Conservation (phyloP, 2,888 invertebrate species). For the Clunio marinus region DNA sequence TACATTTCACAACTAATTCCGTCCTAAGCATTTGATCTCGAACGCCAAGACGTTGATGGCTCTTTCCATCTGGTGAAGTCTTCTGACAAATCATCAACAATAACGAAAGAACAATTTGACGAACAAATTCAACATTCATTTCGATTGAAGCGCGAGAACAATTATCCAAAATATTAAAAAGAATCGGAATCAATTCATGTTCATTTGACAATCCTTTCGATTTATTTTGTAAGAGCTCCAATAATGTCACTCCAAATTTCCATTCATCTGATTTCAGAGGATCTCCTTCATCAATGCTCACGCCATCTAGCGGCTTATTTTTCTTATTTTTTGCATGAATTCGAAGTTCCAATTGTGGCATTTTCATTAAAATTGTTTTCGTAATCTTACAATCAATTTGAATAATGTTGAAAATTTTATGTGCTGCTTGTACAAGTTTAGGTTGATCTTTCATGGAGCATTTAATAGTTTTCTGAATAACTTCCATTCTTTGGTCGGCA, state of each 20-base stretch:
- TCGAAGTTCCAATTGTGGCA: not conserved
- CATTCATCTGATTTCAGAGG: slow-evolving; percentile 62
- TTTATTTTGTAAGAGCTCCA: slow-evolving; percentile 83
- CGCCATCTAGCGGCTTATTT: not conserved
- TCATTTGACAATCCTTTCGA: slow-evolving; percentile 66
- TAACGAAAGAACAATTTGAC: slow-evolving; percentile 76
- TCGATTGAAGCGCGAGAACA: slow-evolving; percentile 79
- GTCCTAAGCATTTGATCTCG: slow-evolving; percentile 59
- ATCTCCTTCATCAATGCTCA: slow-evolving; percentile 40
- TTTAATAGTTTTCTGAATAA: slow-evolving; percentile 37
- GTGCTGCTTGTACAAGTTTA: slow-evolving; percentile 10
- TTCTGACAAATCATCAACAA: slow-evolving; percentile 68
- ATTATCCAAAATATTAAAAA: slow-evolving; percentile 74
- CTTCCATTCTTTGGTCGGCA: slow-evolving; percentile 5
- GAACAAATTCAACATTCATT: slow-evolving; percentile 77
- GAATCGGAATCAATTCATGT: slow-evolving; percentile 61
- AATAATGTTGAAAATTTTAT: not conserved
- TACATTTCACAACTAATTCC: slow-evolving; percentile 79
- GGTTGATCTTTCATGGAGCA: slow-evolving; percentile 34
- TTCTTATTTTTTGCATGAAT: not conserved
- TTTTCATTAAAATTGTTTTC: not conserved
- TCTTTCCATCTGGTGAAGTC: slow-evolving; percentile 50
- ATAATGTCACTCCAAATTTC: slow-evolving; percentile 71
- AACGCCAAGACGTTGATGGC: slow-evolving; percentile 42
- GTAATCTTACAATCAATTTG: slow-evolving; percentile 4